Evolutionary conservation across 1,140 invertebrate genomes (phyloP).

Genomic region (Pseudachorutes palmiensis): DNA sequence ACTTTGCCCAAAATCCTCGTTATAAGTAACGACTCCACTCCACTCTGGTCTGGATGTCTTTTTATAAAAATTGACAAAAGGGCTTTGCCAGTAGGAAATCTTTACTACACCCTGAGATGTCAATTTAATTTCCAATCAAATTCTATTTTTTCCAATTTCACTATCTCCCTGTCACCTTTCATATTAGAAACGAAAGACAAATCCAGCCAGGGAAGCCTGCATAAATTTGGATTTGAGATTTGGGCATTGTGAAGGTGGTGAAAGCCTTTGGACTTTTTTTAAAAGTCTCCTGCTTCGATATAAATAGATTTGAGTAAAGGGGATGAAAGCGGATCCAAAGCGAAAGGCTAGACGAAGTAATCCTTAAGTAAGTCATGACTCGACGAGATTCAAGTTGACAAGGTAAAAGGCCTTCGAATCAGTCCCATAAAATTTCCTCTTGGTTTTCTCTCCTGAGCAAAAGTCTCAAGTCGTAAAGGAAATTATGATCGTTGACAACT

Average conservation of each 20-base stretch:
- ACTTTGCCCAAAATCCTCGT: too few relatives aligned
- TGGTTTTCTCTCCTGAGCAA: neutral
- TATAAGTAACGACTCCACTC: too few relatives aligned
- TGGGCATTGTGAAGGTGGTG: too few relatives aligned
- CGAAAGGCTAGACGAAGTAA: neutral
- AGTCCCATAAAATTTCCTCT: constrained; percentile 2
- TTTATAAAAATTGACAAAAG: constrained; percentile 3
- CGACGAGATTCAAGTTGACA: constrained; percentile 7
- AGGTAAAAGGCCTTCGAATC: constrained; percentile 7
- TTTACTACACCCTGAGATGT: neutral
- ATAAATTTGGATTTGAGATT: too few relatives aligned
- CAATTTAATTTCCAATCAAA: constrained; percentile 13
- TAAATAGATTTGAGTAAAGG: neutral
- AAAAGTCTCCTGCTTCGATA: neutral
- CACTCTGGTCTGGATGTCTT: neutral
- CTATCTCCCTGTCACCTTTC: too few relatives aligned
- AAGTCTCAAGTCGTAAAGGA: constrained; percentile 5
- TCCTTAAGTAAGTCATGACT: constrained; percentile 11
- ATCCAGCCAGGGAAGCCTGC: too few relatives aligned
- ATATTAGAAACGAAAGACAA: too few relatives aligned
- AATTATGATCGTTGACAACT: constrained; percentile 9
- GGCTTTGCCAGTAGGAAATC: too few relatives aligned
- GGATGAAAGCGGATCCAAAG: neutral
- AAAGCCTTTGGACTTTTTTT: too few relatives aligned
- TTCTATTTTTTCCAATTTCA: neutral